Evolutionary conservation across 2,797 vertebrate species (phyloP).

Genomic region (Microctenopoma steveboyesi): DNA sequence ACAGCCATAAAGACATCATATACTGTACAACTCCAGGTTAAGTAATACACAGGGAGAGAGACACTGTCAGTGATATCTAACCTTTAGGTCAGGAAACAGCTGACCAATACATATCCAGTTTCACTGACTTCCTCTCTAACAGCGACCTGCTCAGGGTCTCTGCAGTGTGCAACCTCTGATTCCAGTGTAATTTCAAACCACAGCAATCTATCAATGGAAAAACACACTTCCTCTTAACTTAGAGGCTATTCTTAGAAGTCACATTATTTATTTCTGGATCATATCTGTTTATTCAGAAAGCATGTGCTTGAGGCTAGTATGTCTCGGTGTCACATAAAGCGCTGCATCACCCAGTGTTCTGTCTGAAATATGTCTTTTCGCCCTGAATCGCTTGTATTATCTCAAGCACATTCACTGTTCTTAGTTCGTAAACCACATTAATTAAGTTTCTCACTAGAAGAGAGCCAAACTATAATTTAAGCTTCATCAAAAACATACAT

Average conservation of each 20-base stretch:
- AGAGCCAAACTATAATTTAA: constrained; percentile 12
- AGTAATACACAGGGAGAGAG: constrained; percentile 19
- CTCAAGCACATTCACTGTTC: constrained; percentile 23
- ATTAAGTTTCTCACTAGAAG: constrained; percentile 25
- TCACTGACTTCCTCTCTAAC: constrained; percentile 73
- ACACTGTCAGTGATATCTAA: constrained; percentile 59
- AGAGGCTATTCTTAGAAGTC: constrained; percentile 59
- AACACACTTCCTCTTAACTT: constrained; percentile 52
- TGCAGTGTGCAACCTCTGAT: constrained; percentile 39
- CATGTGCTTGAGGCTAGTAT: constrained; percentile 54
- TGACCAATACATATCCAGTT: constrained; percentile 81
- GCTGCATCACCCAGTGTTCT: constrained; percentile 53
- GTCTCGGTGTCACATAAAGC: constrained; percentile 53
- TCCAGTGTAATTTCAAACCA: constrained; percentile 76
- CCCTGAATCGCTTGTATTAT: constrained; percentile 19
- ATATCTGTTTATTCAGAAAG: constrained; percentile 58
- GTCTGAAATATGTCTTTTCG: constrained; percentile 40
- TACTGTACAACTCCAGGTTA: constrained; percentile 5
- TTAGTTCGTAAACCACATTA: constrained; percentile 43
- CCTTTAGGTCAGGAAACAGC: constrained; percentile 80
- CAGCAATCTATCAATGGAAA: constrained; percentile 60
- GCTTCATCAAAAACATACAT: constrained; percentile 11
- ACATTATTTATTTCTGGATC: constrained; percentile 42
- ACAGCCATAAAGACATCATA: background rate
- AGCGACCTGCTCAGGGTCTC: constrained; percentile 54